These are phyloP conservation scores for Lepus townsendii DNA, from an alignment of 2,797 vertebrate genomes.

Conservation along the genomic window DNA sequence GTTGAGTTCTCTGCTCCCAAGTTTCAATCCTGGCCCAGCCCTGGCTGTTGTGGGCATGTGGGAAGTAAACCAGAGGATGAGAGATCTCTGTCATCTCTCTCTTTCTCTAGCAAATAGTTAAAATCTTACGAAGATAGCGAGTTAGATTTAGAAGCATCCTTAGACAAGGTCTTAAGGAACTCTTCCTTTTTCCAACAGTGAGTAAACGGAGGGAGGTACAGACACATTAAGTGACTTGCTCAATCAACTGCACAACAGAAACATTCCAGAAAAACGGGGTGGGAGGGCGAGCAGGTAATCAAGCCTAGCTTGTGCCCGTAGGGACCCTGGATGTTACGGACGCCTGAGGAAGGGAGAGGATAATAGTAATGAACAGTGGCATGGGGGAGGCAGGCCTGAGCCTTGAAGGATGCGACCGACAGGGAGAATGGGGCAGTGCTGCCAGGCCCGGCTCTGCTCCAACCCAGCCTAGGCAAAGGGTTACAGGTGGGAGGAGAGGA, in stretches of 20 bases:
- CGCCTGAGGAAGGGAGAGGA: conserved; percentile 14
- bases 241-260: neutral
- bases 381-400: neutral
- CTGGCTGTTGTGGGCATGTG: no score
- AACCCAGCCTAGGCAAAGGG: neutral
- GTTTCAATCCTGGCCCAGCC: no score
- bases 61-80: no score
- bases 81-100: no score
- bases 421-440: neutral
- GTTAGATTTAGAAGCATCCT: neutral
- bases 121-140: conserved; percentile 41
- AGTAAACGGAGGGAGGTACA: conserved; percentile 1
- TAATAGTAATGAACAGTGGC: neutral
- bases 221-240: conserved; percentile 9
- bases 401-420: neutral
- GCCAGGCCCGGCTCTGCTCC: neutral
- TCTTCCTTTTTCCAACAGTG: neutral
- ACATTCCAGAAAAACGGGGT: conserved; percentile 2
- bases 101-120: neutral
- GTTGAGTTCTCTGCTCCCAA: no score
- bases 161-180: neutral
- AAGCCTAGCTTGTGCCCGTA: neutral
- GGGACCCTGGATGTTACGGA: neutral
- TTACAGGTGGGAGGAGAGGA: neutral
- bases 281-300: neutral